Evolutionary conservation across 2,113 vertebrate genomes (phyloP).

Genomic region (Oryzias woworae): DNA sequence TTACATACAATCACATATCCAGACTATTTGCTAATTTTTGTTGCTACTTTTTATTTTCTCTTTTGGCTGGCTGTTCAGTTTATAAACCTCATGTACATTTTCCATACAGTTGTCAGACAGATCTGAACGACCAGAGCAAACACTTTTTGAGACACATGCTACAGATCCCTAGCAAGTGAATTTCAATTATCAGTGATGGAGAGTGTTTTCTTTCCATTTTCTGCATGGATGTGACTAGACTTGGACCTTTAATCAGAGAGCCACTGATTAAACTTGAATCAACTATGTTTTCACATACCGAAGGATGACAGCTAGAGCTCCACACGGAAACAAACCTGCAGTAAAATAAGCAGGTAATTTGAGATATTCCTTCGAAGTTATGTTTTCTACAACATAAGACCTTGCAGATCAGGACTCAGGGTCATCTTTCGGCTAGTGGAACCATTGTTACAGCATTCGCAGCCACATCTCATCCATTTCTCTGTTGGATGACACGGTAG

Average conservation of each 20-base stretch:
- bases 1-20: slow-evolving; percentile 1
- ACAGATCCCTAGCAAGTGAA: slow-evolving; percentile 62
- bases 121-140: slow-evolving; percentile 18
- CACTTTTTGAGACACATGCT: slow-evolving; percentile 12
- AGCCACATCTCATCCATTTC: slow-evolving; percentile 67
- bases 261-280: slow-evolving; percentile 79
- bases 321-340: slow-evolving; percentile 28
- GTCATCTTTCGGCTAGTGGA: slow-evolving; percentile 80
- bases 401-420: slow-evolving; percentile 55
- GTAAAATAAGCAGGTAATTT: slow-evolving; percentile 29
- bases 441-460: slow-evolving; percentile 73
- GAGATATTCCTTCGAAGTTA: slow-evolving; percentile 27
- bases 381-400: slow-evolving; percentile 32
- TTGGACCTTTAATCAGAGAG: slow-evolving; percentile 80
- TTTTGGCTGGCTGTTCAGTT: slow-evolving; percentile 18
- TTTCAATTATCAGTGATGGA: slow-evolving; percentile 81
- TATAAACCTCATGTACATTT: slow-evolving; percentile 23
- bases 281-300: slow-evolving; percentile 77
- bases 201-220: slow-evolving; percentile 79
- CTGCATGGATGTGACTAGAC: slow-evolving; percentile 82
- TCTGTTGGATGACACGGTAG: slow-evolving; percentile 63
- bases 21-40: too few relatives aligned
- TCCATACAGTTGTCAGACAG: slow-evolving; percentile 5
- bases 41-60: slow-evolving; percentile 7
- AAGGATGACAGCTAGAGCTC: slow-evolving; percentile 73